A percentile compares a stretch with the other conserved stretches of the same genome.
These are phyloP conservation scores for Agrilus biguttatus DNA, from an alignment of 2,888 invertebrate species.

Conservation along the genomic window DNA sequence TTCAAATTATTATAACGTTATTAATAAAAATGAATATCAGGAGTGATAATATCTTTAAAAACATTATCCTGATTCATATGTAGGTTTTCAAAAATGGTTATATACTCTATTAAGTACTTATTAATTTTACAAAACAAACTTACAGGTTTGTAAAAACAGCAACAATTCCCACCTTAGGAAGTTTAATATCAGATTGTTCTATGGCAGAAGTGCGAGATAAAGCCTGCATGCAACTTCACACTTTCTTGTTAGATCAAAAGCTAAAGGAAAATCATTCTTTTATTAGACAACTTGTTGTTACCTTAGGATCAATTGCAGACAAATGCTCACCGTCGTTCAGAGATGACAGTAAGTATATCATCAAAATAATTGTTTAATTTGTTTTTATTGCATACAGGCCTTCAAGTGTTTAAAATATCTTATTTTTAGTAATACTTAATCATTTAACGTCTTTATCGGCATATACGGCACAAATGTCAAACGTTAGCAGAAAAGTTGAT, in stretches of 20 bases:
- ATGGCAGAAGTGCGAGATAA: conserved; percentile 39
- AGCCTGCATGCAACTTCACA: conserved; percentile 37
- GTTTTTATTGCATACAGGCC: neutral
- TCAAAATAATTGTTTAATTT: conserved; percentile 1
- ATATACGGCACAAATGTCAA: conserved; percentile 37
- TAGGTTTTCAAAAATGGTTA: no score
- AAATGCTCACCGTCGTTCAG: conserved; percentile 42
- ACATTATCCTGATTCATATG: no score
- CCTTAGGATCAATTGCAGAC: conserved; percentile 44
- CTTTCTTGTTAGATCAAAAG: conserved; percentile 27
- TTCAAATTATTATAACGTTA: no score
- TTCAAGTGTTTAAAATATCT: neutral
- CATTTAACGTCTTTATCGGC: conserved; percentile 42
- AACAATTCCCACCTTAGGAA: conserved; percentile 47
- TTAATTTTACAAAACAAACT: conserved; percentile 10
- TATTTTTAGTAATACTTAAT: conserved; percentile 43
- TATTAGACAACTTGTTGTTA: conserved; percentile 42
- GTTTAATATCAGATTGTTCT: conserved; percentile 37
- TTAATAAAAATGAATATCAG: no score
- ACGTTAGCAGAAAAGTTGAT: conserved; percentile 40
- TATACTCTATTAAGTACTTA: neutral
- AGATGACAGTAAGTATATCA: conserved; percentile 40
- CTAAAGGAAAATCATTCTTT: conserved; percentile 32
- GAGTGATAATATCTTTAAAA: no score
- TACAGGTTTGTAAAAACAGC: conserved; percentile 43